Base-by-base conservation (phyloP, 2,797 vertebrate genomes). In the Danio tinwini region DNA sequence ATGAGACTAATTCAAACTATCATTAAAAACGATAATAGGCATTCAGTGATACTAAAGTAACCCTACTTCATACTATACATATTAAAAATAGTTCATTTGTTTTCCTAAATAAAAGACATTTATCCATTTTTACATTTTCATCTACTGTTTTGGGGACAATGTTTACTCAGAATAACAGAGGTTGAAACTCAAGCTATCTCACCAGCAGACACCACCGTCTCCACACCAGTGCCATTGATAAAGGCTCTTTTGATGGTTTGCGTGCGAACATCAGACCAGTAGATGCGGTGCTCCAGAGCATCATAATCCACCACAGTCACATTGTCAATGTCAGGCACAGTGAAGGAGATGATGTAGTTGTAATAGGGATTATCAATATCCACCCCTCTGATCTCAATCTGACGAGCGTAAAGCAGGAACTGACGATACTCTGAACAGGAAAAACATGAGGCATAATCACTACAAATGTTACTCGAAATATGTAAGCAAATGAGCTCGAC, bases 341-440 rank as follows among this genome's bases (percentile, higher is more conserved):
- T 98, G 92, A 99, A 99, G 86, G 98, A 98, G 92, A 97, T 98
- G 90, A 99, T 98, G 90, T 98, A 98, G 91, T 99, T 99, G 91
- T 97, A 99, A 91, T 99, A 98, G 1, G 98, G 97, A 86, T 97
- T 97, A 65, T 98, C 96, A 0, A 99, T 94, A 91, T 98, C 97
- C 75, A 99, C 97, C 0, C 98, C 98, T 1, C 97, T 92, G 83
- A 99, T 99, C 93, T 99, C 98, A 83, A 97, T 98, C 93, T 98
- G 97, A 78, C 97, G 95, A 0, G 98, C 97, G 1, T 99, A 99
- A 42, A 99, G 95, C 82, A 99, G 93, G 93, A 99, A 99, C 92
- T 96, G 96, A 81, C 95, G 95, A 21, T 95, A 97, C 84, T 98
- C 98, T 98, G 90, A 29, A 17, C 14, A 42, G 17, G 9, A 39